Evolutionary conservation across 2,797 vertebrate genomes (phyloP), one percentile per base, ranked within the genome.

Genomic region (Gymnodraco acuticeps): DNA sequence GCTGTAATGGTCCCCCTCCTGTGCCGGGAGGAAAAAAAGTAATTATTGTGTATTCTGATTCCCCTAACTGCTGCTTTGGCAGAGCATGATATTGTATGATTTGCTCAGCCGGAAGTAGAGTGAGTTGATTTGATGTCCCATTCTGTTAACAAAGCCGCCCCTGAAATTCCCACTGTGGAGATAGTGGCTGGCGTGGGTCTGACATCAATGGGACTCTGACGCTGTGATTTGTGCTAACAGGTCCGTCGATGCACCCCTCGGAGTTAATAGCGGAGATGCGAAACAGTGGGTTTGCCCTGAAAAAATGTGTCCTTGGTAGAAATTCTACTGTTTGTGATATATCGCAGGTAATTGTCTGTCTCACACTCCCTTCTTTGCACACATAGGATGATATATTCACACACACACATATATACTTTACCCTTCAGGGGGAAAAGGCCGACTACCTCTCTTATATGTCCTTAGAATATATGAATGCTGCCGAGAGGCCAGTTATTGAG

Each of bases 251-350:
- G 98, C 98, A 99, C 97, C 98, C 98, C 96, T 99, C 97, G 53
- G 98, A 99, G 97, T 97, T 99, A 97, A 99, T 99, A 97, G 98
- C 96, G 86, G 97, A 99, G 97, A 99, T 99, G 97, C 97, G 98
- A 95, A 99, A 98, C 97, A 98, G 98, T 96, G 98, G 98, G 93
- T 98, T 99, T 96, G 97, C 97, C 92, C 96, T 99, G 95, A 99
- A 99, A 95, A 97, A 97, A 96, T 98, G 97, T 96, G 97, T 99
- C 86, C 97, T 99, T 96, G 98, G 95, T 95, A 97, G 97, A 95
- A 97, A 97, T 94, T 92, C 95, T 93, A 99, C 97, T 89, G 92
- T 96, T 96, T 97, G 96, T 95, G 98, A 99, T 97, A 96, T 96
- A 93, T 96, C 96, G 77, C 97, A 99, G 98, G 98, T 99, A 99